A percentile compares a stretch with the other conserved stretches of the same genome.
Evolutionary conservation across 2,888 invertebrate species (phyloP).

Genomic region (Odontocerum albicorne): DNA sequence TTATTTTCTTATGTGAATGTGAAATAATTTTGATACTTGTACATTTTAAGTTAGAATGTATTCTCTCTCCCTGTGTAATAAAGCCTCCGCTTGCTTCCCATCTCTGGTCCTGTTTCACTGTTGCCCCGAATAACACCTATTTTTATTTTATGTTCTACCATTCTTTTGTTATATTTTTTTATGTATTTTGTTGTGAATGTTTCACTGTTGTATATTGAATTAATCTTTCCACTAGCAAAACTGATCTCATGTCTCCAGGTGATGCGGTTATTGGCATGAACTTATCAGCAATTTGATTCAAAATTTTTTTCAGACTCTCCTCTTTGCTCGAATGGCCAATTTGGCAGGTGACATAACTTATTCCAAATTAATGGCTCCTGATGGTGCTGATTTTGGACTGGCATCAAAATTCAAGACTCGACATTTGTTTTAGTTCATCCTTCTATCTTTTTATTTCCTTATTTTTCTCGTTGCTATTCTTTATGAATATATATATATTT

Average conservation of each 20-base stretch:
- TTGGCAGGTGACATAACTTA: constrained; percentile 46
- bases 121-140: constrained; percentile 7
- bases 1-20: too few species aligned
- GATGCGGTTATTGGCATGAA: constrained; percentile 31
- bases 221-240: constrained; percentile 22
- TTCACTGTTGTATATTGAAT: constrained; percentile 5
- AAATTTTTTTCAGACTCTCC: constrained; percentile 79
- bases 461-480: too few species aligned
- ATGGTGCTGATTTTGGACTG: constrained; percentile 9
- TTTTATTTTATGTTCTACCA: constrained; percentile 17
- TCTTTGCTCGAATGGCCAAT: constrained; percentile 84
- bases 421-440: constrained; percentile 12
- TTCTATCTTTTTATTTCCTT: constrained; percentile 36
- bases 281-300: constrained; percentile 39
- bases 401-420: constrained; percentile 43
- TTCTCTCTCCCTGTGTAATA: neutral
- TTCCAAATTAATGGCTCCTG: constrained; percentile 1
- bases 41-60: too few species aligned
- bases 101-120: neutral
- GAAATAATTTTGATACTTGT: too few species aligned
- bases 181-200: constrained; percentile 16
- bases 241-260: constrained; percentile 23
- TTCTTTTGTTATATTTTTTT: neutral
- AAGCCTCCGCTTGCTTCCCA: constrained; percentile 13
- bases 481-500: constrained; percentile 25